Evolutionary conservation across 1,140 invertebrate genomes (phyloP), one percentile per base, ranked within the genome.

Genomic region (Ylistrum balloti): DNA sequence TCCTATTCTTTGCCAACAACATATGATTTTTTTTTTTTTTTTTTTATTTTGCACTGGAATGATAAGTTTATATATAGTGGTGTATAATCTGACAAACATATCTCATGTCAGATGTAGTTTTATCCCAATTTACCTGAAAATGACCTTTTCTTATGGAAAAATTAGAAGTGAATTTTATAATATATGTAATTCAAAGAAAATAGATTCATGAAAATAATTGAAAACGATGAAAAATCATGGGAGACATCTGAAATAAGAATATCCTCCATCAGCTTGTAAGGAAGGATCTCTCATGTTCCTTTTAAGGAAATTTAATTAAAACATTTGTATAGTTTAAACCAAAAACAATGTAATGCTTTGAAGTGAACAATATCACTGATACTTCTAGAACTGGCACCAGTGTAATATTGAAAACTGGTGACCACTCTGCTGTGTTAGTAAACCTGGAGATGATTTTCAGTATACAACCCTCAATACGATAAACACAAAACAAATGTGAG

Each of bases 401-500:
- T 45, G 35, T 17, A 17, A 45, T 74, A 74, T 74, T 17, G 17
- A 74, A n/a, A n/a, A 74, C 28, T n/a, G 56, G 28, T n/a, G n/a
- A 74, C 41, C 56, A 74, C n/a, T n/a, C n/a, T n/a, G n/a, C n/a
- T 74, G 1, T 56, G 45, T 20, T 17, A 56, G 2, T 56, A 28
- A 74, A n/a, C 5, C 22, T 74, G 22, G 1, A 74, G 22, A 74
- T 1, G 28, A 74, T 1, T 28, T 17, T 74, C 56, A 74, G 56
- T 28, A 74, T 74, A 74, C 56, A 74, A 74, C 56, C 56, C 56
- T 74, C 56, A 74, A 74, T 28, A 74, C 28, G 28, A 74, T 74
- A 74, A 74, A 74, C 28, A 74, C 56, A 74, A 56, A 74, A 74
- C 22, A n/a, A 74, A 28, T 1, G 56, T 74, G 56, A 74, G 56